Evolutionary conservation across 2,113 vertebrate genomes (phyloP).

Genomic region (Aviceda subcristata): DNA sequence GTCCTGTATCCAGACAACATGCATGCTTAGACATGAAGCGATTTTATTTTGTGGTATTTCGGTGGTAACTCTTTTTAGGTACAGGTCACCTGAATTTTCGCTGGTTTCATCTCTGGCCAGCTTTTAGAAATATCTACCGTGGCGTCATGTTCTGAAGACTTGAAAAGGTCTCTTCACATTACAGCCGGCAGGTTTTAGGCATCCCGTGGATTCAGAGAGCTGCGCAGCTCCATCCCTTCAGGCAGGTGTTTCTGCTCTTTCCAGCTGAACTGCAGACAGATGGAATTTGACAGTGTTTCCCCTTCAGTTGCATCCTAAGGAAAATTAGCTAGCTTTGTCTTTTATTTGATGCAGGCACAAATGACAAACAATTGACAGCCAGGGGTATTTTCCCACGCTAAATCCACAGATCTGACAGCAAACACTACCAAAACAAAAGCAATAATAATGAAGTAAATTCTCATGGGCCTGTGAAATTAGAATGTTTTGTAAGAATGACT

Average conservation of each 20-base stretch:
- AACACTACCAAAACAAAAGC: background rate
- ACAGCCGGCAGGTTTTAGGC: conserved; percentile 27
- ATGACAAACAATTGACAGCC: conserved; percentile 37
- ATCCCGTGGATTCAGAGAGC: background rate
- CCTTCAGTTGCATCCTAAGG: conserved; percentile 13
- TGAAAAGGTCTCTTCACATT: conserved; percentile 60
- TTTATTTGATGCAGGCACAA: background rate
- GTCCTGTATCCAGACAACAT: background rate
- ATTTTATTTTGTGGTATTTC: background rate
- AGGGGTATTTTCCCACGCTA: conserved; percentile 5
- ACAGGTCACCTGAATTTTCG: background rate
- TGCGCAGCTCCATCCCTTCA: conserved; percentile 2
- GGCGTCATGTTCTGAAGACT: background rate
- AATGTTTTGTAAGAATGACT: background rate
- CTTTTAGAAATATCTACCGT: background rate
- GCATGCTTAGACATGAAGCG: background rate
- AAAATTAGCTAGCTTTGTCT: conserved; percentile 46
- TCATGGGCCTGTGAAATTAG: background rate
- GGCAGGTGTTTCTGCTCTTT: conserved; percentile 56
- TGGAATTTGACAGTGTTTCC: conserved; percentile 42
- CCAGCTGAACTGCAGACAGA: conserved; percentile 28
- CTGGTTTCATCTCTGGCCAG: background rate
- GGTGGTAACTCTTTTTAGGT: background rate
- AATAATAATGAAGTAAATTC: background rate
- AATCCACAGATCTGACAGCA: background rate